These are phyloP conservation scores for Polymixis flavicincta DNA, from an alignment of 2,888 invertebrate species.

Conservation along the genomic window DNA sequence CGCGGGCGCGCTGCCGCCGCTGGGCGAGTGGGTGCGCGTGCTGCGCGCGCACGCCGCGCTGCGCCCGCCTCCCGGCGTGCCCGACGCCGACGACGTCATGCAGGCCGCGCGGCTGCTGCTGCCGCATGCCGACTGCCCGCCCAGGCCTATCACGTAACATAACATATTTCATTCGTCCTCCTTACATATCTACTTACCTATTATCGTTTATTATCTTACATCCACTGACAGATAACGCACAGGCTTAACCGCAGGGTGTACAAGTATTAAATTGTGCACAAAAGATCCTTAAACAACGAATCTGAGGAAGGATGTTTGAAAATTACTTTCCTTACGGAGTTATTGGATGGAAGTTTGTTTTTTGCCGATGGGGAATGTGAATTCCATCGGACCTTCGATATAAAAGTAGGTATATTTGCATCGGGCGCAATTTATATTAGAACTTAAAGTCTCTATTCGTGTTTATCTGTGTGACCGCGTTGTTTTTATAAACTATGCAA, in stretches of 20 bases:
- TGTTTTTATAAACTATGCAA: background rate
- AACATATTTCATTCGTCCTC: background rate
- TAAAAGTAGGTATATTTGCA: too few species aligned
- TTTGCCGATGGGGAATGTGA: background rate
- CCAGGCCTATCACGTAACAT: constrained; percentile 92
- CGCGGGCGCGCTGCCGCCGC: constrained; percentile 96
- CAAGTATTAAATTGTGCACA: background rate
- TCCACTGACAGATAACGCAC: too few species aligned
- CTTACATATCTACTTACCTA: background rate
- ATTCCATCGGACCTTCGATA: too few species aligned
- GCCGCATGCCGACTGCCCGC: constrained; percentile 97
- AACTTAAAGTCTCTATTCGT: background rate
- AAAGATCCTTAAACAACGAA: background rate
- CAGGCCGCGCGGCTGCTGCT: constrained; percentile 96
- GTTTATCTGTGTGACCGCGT: background rate
- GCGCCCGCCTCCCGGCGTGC: constrained; percentile 94
- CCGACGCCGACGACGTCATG: constrained; percentile 96
- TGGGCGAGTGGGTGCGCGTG: constrained; percentile 97
- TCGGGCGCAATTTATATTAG: background rate
- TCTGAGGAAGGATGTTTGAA: background rate
- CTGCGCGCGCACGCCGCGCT: constrained; percentile 95
- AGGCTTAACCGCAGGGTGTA: too few species aligned
- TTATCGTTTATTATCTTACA: too few species aligned
- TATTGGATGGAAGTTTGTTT: background rate
- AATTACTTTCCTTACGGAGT: background rate